Evolutionary conservation across 2,797 vertebrate genomes (phyloP), one percentile per base, ranked within the genome.

Genomic region (Peromyscus nudipes): DNA sequence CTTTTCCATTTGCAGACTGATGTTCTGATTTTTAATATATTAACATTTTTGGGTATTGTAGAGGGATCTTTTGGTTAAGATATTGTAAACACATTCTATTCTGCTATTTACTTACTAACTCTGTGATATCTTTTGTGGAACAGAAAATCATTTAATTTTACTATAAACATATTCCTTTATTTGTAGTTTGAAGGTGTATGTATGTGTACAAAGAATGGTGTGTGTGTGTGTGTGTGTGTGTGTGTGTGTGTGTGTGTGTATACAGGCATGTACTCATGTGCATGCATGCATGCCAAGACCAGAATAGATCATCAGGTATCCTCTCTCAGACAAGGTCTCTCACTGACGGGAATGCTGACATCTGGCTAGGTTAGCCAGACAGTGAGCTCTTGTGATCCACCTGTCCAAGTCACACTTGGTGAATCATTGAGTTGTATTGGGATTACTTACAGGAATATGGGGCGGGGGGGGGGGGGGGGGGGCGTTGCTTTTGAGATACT

Each of bases 101-200:
- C 29, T 85, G 2, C 89, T 85, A n/a, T 60, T 17, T 92, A 43
- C 67, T 96, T 86, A 69, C 87, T 89, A 76, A 81, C 37, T 89
- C 92, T 37, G 11, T 76, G n/a, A 55, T 80, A 31, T 31, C 17
- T 6, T 92, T 92, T 76, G 27, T 93, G n/a, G 73, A 76, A 34
- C 29, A 10, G 46, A 88, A 80, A 89, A 60, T 43, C 27, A 46
- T 89, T 92, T 92, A 84, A 79, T 67, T 96, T 95, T 83, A 34
- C 64, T 82, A 23, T 27, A 37, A 16, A 19, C 1, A 12, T 14
- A 4, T 81, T 49, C 6, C 1, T 67, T 85, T 85, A 85, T 69
- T n/a, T 69, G 19, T 25, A 69, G 34, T 49, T 52, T 69, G 43
- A n/a, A 49, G 21, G 3, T 9, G 31, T n/a, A 67, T n/a, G 34